Evolutionary conservation across 30 jellyfish, hydroid and myxozoan genomes (phyloP), one percentile per base, ranked within the genome.

Genomic region (Aurelia sp.): DNA sequence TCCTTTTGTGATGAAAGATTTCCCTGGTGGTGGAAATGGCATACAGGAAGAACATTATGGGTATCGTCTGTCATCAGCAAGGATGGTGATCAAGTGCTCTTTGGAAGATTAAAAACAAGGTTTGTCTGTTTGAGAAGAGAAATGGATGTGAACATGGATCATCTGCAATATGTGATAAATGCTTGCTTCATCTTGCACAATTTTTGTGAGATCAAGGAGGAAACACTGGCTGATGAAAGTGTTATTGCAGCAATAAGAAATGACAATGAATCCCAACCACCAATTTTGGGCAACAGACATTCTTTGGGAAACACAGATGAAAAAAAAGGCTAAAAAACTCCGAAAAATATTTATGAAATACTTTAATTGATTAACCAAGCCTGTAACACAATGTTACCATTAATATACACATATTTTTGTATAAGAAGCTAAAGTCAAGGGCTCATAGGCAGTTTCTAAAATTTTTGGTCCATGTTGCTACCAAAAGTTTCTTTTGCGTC

Each of bases 101-200:
- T 84, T 84, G 93, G 93, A 17, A 64, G 91, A 84, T 47, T 84
- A 4, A 84, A 74, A 41, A 91, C 93, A 5, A 8, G 93, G 47
- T 84, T 84, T 58, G 85, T 84, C 4, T 15, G 31, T 16, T 60
- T 84, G 68, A 51, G 67, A 74, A 48, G 84, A 11, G 93, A 73
- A 72, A 84, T 84, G 82, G 91, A 84, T 47, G 60, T 74, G 4
- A 51, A 57, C 40, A 18, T 50, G 68, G 47, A 74, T 3, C 70
- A 84, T 5, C 66, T 60, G 18, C 91, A 48, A 3, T 31, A 48
- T 72, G 93, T 84, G 33, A 67, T 67, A 4, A 19, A 67, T n/a
- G n/a, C n/a, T n/a, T n/a, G n/a, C n/a, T n/a, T n/a, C n/a, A n/a
- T n/a, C n/a, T n/a, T n/a, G n/a, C 60, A 67, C 24, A 82, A 82